Evolutionary conservation across 1,140 invertebrate genomes (phyloP).

Genomic region (Drosophila rufa): DNA sequence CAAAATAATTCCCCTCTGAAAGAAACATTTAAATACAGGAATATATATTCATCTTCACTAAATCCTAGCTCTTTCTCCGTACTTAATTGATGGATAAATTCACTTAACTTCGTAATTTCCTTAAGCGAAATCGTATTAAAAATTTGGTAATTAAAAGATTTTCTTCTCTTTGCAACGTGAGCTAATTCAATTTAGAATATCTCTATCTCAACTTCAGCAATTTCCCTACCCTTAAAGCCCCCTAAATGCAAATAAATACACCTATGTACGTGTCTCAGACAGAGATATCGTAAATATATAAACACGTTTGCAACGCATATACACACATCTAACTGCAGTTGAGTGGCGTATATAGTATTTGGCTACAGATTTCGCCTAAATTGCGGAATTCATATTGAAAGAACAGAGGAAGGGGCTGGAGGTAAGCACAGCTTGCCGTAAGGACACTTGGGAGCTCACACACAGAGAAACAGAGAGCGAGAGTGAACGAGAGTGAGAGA

Average conservation of each 20-base stretch:
- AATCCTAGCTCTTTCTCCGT: neutral
- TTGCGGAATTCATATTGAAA: slow-evolving; percentile 56
- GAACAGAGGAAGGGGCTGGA: neutral
- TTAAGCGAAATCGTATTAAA: neutral
- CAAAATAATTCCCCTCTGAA: neutral
- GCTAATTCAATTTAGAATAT: neutral
- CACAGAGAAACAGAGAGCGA: slow-evolving; percentile 15
- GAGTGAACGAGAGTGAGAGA: slow-evolving; percentile 9
- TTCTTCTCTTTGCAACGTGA: neutral
- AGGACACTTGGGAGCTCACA: slow-evolving; percentile 55
- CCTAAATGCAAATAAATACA: slow-evolving; percentile 9
- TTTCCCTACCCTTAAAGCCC: neutral
- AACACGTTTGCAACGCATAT: slow-evolving; percentile 7
- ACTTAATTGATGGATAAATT: neutral
- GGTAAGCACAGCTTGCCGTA: slow-evolving; percentile 21
- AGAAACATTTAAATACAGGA: no score
- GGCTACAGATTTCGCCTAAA: slow-evolving; percentile 55
- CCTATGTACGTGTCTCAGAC: neutral
- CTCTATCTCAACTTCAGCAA: neutral
- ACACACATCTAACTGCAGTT: slow-evolving; percentile 26
- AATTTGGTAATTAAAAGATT: slow-evolving; percentile 2
- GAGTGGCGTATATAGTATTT: slow-evolving; percentile 28
- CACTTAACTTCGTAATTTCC: neutral
- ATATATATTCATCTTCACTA: neutral
- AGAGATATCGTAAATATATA: slow-evolving; percentile 19